Conservation (phyloP, 2,113 vertebrate genomes). For the Suricata suricatta region DNA sequence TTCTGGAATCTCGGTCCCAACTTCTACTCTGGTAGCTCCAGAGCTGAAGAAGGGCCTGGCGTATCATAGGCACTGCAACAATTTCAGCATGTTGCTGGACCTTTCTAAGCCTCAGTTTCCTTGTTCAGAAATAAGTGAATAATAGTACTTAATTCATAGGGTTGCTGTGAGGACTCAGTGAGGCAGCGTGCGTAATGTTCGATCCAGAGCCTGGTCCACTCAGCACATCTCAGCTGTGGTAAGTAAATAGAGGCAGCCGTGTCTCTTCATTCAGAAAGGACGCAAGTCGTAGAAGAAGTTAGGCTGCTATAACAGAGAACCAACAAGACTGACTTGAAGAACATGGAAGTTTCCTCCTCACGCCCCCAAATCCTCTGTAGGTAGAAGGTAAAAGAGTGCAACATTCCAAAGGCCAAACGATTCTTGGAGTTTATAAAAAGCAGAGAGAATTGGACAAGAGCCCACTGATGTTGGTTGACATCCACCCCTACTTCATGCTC, state of each 20-base stretch:
- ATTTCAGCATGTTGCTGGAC: background rate
- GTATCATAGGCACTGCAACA: background rate
- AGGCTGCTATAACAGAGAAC: background rate
- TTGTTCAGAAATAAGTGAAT: background rate
- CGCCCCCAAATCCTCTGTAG: background rate
- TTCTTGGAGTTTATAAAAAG: background rate
- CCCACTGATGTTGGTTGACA: background rate
- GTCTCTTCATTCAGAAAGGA: background rate
- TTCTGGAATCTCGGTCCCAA: background rate
- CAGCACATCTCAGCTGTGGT: background rate
- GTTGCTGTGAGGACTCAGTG: background rate
- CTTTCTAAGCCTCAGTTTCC: conserved; percentile 15
- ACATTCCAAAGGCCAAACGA: conserved; percentile 26
- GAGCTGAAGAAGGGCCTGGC: background rate
- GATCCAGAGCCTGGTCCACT: background rate
- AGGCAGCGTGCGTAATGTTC: background rate
- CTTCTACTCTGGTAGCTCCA: background rate
- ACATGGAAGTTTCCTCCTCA: background rate
- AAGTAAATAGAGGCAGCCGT: background rate
- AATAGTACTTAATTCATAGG: background rate
- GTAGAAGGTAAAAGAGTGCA: background rate
- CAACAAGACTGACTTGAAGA: background rate
- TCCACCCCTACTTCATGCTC: background rate
- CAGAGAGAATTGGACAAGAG: background rate
- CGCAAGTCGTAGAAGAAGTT: background rate